These are phyloP conservation scores for Eugnorisma glareosa DNA, from an alignment of 2,888 invertebrate genomes.

Conservation along the genomic window DNA sequence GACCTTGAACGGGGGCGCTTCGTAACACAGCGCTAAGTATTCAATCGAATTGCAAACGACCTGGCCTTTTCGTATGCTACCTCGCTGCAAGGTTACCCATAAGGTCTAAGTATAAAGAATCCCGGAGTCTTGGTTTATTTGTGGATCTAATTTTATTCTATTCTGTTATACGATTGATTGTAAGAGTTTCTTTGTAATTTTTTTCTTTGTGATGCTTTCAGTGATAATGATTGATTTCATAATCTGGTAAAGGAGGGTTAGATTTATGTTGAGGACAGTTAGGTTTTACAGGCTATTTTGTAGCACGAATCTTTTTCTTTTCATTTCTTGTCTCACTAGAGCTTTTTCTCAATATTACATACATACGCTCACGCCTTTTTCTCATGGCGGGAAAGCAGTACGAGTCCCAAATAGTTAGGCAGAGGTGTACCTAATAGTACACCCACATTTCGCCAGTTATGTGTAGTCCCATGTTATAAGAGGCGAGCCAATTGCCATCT, in stretches of 20 bases:
- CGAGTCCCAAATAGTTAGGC: too few relatives aligned
- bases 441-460: too few relatives aligned
- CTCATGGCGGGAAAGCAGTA: not conserved
- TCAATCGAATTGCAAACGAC: conserved; percentile 67
- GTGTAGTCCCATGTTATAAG: too few relatives aligned
- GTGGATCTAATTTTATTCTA: conserved; percentile 8
- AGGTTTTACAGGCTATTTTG: not conserved
- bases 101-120: conserved; percentile 21
- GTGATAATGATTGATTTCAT: not conserved
- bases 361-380: not conserved
- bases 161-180: not conserved
- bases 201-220: not conserved
- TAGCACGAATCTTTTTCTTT: not conserved
- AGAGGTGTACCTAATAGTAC: too few relatives aligned
- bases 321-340: not conserved
- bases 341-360: not conserved
- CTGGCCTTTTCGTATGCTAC: conserved; percentile 47
- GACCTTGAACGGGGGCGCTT: conserved; percentile 60
- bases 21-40: conserved; percentile 58
- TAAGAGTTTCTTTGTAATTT: not conserved
- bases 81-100: conserved; percentile 45
- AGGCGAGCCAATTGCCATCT: too few relatives aligned
- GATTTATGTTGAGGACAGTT: not conserved
- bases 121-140: conserved; percentile 12
- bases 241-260: not conserved